Evolutionary conservation across 2,888 invertebrate genomes (phyloP), one percentile per base, ranked within the genome.

Genomic region (Drosophila helvetica): DNA sequence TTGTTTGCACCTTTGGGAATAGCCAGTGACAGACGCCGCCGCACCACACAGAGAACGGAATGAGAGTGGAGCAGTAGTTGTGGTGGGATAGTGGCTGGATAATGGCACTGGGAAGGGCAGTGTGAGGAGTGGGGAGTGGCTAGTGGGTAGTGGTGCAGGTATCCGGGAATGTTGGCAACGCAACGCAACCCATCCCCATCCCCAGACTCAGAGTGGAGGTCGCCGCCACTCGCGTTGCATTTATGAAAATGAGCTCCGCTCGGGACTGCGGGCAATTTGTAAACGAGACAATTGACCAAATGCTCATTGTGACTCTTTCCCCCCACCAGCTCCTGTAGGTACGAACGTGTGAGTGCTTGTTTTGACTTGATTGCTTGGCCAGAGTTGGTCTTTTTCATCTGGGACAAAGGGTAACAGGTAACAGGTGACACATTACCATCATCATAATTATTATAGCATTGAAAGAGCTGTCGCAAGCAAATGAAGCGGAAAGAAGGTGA

Each of bases 1-100:
- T 90, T 90, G 90, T 89, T 88, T 90, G 86, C 89, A 89, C 90
- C 89, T 88, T 79, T 84, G 90, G 90, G 90, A 90, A 90, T 90
- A 75, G 67, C 70, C 87, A 80, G 85, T 86, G 83, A 84, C 83
- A 84, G 83, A 84, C 84, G 76, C 84, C 73, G 76, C 78, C 74
- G 79, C 51, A 45, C 45, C 42, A 30, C n/a, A 50, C 59, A 54
- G 53, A n/a, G 17, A 19, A 30, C 27, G 33, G 38, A 25, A 22
- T 27, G 48, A 19, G 43, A 33, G 43, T 46, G 51, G 50, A 71
- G 46, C 33, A 57, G 51, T 43, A 59, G 51, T 59, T 46, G 42
- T 51, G 30, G 51, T 30, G 38, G 38, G 15, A 54, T 64, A 55
- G 65, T 65, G 27, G 38, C 55, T 54, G 43, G 65, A 55, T 65